Percentiles rank a stretch among this genome's conserved stretches.
Evolutionary conservation across 1,140 invertebrate species (phyloP).

Genomic region (Acromyrmex heyeri): DNA sequence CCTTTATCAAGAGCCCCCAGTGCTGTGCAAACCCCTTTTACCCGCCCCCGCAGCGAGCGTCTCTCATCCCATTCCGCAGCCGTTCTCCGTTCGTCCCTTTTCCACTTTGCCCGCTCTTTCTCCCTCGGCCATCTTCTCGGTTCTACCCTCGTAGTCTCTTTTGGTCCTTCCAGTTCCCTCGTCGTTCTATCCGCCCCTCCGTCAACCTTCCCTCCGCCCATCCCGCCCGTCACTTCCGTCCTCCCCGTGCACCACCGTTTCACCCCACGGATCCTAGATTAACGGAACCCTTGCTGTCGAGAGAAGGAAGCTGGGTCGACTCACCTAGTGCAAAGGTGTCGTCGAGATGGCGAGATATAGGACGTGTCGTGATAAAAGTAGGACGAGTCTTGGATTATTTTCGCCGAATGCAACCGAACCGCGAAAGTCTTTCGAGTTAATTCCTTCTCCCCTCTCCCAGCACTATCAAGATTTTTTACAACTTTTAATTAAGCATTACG

Average conservation of each 20-base stretch:
- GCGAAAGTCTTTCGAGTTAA: constrained; percentile 11
- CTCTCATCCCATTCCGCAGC: constrained; percentile 57
- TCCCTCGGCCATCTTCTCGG: constrained; percentile 65
- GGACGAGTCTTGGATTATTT: constrained; percentile 52
- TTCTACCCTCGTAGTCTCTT: constrained; percentile 67
- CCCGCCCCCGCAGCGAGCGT: constrained; percentile 44
- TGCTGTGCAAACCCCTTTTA: constrained; percentile 74
- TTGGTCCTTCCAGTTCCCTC: constrained; percentile 62
- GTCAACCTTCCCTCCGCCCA: constrained; percentile 62
- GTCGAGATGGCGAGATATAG: constrained; percentile 73
- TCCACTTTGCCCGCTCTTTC: constrained; percentile 17
- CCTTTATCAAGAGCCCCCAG: constrained; percentile 86
- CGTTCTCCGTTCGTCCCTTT: constrained; percentile 41
- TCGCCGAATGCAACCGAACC: not conserved
- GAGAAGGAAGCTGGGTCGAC: constrained; percentile 80
- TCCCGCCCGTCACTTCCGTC: not conserved
- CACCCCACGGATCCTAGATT: constrained; percentile 82
- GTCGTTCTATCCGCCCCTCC: constrained; percentile 64
- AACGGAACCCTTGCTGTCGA: constrained; percentile 84
- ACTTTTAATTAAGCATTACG: constrained; percentile 56
- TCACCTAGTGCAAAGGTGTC: constrained; percentile 83
- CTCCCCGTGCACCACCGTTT: constrained; percentile 38
- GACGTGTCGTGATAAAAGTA: constrained; percentile 49
- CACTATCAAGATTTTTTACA: constrained; percentile 41
- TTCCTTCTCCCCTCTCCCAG: not conserved